Conservation (phyloP, 2,888 invertebrate genomes). For the Dermolepida albohirtum region DNA sequence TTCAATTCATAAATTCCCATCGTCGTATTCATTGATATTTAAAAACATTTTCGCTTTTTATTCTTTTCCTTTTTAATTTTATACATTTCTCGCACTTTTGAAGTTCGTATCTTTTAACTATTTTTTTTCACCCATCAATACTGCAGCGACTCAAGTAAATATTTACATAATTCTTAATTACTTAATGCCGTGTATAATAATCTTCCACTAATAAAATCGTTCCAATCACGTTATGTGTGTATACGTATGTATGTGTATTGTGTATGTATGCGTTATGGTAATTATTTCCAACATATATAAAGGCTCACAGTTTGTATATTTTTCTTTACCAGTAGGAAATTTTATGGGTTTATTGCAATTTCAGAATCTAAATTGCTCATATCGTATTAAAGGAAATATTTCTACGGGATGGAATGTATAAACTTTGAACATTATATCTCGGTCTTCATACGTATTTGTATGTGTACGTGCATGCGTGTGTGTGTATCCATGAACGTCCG, state of each 20-base stretch:
- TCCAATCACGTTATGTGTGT: slow-evolving; percentile 11
- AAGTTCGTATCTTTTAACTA: not conserved
- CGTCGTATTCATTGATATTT: no score
- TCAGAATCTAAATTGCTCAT: slow-evolving; percentile 12
- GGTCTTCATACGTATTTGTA: not conserved
- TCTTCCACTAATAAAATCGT: slow-evolving; percentile 18
- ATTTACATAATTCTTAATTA: slow-evolving; percentile 24
- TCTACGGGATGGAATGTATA: slow-evolving; percentile 15
- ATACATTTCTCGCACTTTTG: no score
- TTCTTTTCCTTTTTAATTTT: no score
- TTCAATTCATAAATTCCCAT: no score
- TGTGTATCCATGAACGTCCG: no score
- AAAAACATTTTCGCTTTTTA: no score
- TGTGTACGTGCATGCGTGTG: not conserved
- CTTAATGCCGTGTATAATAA: slow-evolving; percentile 28
- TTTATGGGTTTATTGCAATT: slow-evolving; percentile 23
- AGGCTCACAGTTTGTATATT: slow-evolving; percentile 12
- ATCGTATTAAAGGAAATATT: slow-evolving; percentile 22
- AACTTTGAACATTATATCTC: slow-evolving; percentile 15
- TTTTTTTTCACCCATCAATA: slow-evolving; percentile 19
- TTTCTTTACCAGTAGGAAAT: slow-evolving; percentile 6
- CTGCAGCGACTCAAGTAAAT: slow-evolving; percentile 2
- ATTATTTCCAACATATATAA: slow-evolving; percentile 8
- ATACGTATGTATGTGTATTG: not conserved
- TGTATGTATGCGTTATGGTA: slow-evolving; percentile 1